phyloP scores from a whole-genome alignment of 2,888 invertebrate genomes.

The Chalcis sispes region DNA sequence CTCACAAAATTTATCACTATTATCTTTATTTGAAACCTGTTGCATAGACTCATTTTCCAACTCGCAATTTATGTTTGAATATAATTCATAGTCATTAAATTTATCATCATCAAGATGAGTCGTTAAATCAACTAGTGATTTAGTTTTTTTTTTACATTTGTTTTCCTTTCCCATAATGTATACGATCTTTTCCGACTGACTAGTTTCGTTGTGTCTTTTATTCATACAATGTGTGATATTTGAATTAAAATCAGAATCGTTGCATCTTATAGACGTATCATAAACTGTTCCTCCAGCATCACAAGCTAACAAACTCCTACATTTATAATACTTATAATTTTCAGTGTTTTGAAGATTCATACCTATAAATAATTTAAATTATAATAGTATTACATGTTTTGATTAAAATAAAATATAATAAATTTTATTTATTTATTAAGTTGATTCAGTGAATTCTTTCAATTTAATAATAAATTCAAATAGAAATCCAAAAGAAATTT shows the following conservation, averaged over 20 bases:
- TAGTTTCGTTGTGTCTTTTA: constrained; percentile 4
- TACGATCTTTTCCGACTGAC: constrained; percentile 26
- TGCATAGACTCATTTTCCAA: neutral
- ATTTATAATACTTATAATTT: constrained; percentile 50
- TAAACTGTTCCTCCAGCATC: constrained; percentile 55
- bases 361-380: constrained; percentile 27
- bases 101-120: constrained; percentile 52
- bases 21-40: neutral
- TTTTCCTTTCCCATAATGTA: constrained; percentile 30
- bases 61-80: constrained; percentile 8
- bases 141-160: neutral
- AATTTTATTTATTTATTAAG: too few relatives aligned
- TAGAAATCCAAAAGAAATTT: neutral
- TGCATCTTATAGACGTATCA: constrained; percentile 35
- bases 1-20: neutral
- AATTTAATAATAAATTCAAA: too few relatives aligned
- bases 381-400: too few relatives aligned
- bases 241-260: neutral
- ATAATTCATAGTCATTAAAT: constrained; percentile 48
- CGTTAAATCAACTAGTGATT: constrained; percentile 35
- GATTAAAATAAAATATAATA: too few relatives aligned
- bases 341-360: constrained; percentile 48
- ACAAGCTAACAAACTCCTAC: constrained; percentile 49
- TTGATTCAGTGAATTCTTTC: too few relatives aligned
- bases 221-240: neutral